Evolutionary conservation across 2,888 invertebrate species (phyloP).

Genomic region (Unio pictorum): DNA sequence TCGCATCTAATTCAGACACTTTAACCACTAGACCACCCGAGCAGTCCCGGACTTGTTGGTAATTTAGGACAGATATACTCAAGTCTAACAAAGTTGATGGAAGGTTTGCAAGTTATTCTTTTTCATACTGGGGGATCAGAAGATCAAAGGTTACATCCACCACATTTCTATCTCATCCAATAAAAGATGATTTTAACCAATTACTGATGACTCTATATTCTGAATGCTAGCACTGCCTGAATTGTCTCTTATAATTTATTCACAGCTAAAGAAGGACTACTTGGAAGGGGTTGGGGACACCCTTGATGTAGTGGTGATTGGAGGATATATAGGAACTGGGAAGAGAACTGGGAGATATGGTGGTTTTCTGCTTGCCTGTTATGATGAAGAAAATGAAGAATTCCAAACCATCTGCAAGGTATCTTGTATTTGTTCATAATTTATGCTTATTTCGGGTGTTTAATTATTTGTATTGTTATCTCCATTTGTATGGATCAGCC

Average conservation of each 20-base stretch:
- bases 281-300: slow-evolving; percentile 97
- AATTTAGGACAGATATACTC: too few relatives aligned
- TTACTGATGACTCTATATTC: not conserved
- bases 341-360: slow-evolving; percentile 94
- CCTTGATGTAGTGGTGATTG: slow-evolving; percentile 94
- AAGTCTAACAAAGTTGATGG: too few relatives aligned
- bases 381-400: slow-evolving; percentile 90
- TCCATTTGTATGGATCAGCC: too few relatives aligned
- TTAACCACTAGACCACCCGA: too few relatives aligned
- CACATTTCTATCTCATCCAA: too few relatives aligned
- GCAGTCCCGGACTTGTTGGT: too few relatives aligned
- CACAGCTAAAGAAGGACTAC: slow-evolving; percentile 93
- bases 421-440: slow-evolving; percentile 19
- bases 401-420: slow-evolving; percentile 95
- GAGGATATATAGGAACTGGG: slow-evolving; percentile 93
- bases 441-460: too few relatives aligned
- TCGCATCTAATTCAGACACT: too few relatives aligned
- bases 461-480: too few relatives aligned
- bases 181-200: not conserved
- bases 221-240: slow-evolving; percentile 1
- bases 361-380: slow-evolving; percentile 94
- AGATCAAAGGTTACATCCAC: too few relatives aligned
- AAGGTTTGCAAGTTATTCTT: too few relatives aligned
- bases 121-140: too few relatives aligned
- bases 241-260: slow-evolving; percentile 1